Percentiles rank a stretch among this genome's conserved stretches.
Conservation (phyloP, 2,113 vertebrate species). For the Cyanistes caeruleus region DNA sequence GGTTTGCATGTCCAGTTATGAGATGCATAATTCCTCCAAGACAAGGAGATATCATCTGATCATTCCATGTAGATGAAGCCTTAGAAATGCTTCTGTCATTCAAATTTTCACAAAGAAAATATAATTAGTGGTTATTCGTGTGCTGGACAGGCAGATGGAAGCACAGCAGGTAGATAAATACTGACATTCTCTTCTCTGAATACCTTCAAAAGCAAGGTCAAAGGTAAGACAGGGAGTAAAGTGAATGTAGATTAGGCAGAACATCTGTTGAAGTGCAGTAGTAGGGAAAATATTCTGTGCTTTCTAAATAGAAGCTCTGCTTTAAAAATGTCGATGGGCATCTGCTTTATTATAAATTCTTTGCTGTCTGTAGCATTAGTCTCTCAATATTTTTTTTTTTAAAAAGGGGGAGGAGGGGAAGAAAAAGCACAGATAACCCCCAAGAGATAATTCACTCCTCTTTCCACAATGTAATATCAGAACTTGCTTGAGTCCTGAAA, state of each 20-base stretch:
- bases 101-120: slow-evolving; percentile 79
- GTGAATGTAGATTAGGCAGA: slow-evolving; percentile 74
- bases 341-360: slow-evolving; percentile 64
- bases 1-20: slow-evolving; percentile 62
- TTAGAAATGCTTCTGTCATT: slow-evolving; percentile 76
- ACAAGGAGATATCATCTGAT: slow-evolving; percentile 69
- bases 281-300: slow-evolving; percentile 53
- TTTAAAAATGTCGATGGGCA: slow-evolving; percentile 36
- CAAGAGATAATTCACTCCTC: not conserved
- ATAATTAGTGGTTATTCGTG: slow-evolving; percentile 74
- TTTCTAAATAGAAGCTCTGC: slow-evolving; percentile 59
- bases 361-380: not conserved
- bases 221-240: slow-evolving; percentile 74
- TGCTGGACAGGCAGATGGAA: slow-evolving; percentile 77
- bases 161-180: slow-evolving; percentile 84
- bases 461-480: not conserved
- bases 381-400: not conserved
- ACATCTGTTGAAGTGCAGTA: slow-evolving; percentile 76
- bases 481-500: slow-evolving; percentile 1
- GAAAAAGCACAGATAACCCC: slow-evolving; percentile 25
- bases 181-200: slow-evolving; percentile 77
- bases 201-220: slow-evolving; percentile 79
- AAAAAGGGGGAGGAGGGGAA: not conserved
- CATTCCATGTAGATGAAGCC: slow-evolving; percentile 46
- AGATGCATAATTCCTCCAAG: slow-evolving; percentile 59